A percentile compares a stretch with the other conserved stretches of the same genome.
Evolutionary conservation across 1,140 invertebrate genomes (phyloP).

Genomic region (Philotrypesis tridentata): DNA sequence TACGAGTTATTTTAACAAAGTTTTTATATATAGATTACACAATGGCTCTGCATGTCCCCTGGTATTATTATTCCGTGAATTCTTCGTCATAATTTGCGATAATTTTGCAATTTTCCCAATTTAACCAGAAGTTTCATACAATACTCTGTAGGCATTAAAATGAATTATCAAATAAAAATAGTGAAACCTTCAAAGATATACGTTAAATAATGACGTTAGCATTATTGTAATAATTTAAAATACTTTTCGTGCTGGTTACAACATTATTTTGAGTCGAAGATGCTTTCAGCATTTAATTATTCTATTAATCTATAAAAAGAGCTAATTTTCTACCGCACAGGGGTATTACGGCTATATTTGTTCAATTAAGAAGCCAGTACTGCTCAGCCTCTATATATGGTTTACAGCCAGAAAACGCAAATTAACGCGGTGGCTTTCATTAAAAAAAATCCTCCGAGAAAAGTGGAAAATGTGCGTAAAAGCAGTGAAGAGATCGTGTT

Average conservation of each 20-base stretch:
- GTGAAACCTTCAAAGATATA: too few relatives aligned
- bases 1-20: too few relatives aligned
- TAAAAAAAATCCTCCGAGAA: background rate
- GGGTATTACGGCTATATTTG: too few relatives aligned
- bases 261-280: too few relatives aligned
- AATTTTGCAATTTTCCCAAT: conserved; percentile 34
- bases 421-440: background rate
- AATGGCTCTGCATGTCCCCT: background rate
- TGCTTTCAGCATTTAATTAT: too few relatives aligned
- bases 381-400: background rate
- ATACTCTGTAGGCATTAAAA: background rate
- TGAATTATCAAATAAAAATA: conserved; percentile 28
- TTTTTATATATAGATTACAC: too few relatives aligned
- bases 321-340: too few relatives aligned
- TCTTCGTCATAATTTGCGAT: conserved; percentile 32
- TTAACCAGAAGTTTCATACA: background rate
- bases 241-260: too few relatives aligned
- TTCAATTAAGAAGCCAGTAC: background rate
- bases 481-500: background rate
- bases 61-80: conserved; percentile 21
- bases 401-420: background rate
- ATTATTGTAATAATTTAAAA: too few relatives aligned
- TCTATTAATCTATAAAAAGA: too few relatives aligned
- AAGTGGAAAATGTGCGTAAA: background rate
- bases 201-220: too few relatives aligned